Conservation (phyloP, 2,888 invertebrate genomes). For the Aleiodes leptofemur region DNA sequence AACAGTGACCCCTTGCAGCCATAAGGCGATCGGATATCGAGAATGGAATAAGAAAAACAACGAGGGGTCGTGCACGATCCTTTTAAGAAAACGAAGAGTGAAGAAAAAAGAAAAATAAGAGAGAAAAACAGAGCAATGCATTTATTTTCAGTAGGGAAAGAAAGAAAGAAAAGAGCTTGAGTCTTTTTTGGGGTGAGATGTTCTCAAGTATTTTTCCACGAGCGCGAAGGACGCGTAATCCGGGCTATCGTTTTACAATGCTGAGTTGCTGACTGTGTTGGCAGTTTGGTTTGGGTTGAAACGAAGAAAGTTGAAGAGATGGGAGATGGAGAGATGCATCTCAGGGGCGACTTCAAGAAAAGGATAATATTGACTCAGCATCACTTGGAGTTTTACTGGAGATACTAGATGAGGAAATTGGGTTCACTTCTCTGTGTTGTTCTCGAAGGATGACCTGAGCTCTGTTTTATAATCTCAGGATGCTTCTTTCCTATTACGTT, state of each 20-base stretch:
- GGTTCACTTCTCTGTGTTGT: slow-evolving; percentile 7
- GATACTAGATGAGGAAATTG: slow-evolving; percentile 39
- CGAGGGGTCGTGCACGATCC: slow-evolving; percentile 44
- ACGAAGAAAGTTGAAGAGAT: slow-evolving; percentile 20
- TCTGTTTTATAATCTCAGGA: slow-evolving; percentile 41
- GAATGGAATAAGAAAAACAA: slow-evolving; percentile 29
- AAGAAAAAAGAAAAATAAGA: not conserved
- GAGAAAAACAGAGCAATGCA: slow-evolving; percentile 30
- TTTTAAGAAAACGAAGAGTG: slow-evolving; percentile 24
- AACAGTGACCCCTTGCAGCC: slow-evolving; percentile 19
- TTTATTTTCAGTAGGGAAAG: slow-evolving; percentile 12
- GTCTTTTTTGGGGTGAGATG: slow-evolving; percentile 44
- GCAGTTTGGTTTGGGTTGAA: slow-evolving; percentile 55
- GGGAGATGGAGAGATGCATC: slow-evolving; percentile 30
- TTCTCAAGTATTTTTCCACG: slow-evolving; percentile 60
- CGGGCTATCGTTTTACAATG: slow-evolving; percentile 65
- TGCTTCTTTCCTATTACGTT: slow-evolving; percentile 22
- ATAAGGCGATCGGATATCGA: slow-evolving; percentile 39
- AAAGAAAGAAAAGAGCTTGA: slow-evolving; percentile 39
- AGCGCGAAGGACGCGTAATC: slow-evolving; percentile 62
- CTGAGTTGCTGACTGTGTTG: slow-evolving; percentile 52
- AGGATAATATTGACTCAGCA: slow-evolving; percentile 67
- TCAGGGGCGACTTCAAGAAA: slow-evolving; percentile 56
- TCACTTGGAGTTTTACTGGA: slow-evolving; percentile 50
- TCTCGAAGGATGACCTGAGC: slow-evolving; percentile 8